Conservation (phyloP, 2,797 vertebrate genomes). For the Carcharodon carcharias region DNA sequence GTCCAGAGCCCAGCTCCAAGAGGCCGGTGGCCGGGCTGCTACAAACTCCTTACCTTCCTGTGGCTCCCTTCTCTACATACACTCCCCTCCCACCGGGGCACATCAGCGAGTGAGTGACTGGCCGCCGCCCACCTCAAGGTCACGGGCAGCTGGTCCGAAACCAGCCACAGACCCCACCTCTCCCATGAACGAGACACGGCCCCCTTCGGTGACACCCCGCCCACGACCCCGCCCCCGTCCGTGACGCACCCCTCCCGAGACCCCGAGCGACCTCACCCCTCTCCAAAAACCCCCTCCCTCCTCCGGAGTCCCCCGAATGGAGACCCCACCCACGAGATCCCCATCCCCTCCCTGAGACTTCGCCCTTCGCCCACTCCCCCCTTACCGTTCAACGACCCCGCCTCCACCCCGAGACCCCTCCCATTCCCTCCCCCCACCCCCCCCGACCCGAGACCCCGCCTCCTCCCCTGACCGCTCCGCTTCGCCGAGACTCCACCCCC, state of each 20-base stretch:
- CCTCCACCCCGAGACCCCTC: too few species aligned
- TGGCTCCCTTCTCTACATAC: not conserved
- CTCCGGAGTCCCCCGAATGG: not conserved
- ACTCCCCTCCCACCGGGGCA: not conserved
- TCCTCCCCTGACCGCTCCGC: not conserved
- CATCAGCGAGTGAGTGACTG: not conserved
- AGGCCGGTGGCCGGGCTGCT: too few species aligned
- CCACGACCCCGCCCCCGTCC: accelerated
- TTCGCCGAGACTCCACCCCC: not conserved
- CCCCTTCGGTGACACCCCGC: not conserved
- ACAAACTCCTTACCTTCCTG: not conserved
- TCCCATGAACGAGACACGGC: not conserved
- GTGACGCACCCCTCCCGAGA: not conserved
- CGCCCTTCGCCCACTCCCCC: not conserved
- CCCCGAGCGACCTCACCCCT: too few species aligned
- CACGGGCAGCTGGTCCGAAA: not conserved
- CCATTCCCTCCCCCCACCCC: too few species aligned
- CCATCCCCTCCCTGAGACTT: not conserved
- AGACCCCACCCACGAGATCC: too few species aligned
- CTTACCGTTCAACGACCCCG: too few species aligned
- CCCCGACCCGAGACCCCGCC: not conserved
- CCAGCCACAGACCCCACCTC: not conserved
- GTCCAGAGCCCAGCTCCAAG: too few species aligned
- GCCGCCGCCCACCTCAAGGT: not conserved
- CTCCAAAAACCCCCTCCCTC: not conserved